Conservation (phyloP, 2,888 invertebrate species). For the Dasysyrphus tricinctus region DNA sequence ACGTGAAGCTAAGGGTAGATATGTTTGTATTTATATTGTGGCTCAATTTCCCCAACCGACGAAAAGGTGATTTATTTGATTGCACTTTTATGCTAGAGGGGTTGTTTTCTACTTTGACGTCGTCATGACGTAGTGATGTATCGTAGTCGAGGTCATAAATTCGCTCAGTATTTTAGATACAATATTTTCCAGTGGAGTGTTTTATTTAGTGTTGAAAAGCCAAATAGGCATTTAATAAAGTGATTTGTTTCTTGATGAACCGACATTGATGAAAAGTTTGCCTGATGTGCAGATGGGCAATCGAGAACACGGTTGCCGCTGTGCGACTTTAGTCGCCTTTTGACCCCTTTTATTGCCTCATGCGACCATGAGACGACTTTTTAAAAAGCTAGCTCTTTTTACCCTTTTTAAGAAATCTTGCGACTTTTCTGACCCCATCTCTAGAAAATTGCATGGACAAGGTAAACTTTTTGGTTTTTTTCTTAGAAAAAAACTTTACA, state of each 20-base stretch:
- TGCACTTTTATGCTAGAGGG: slow-evolving; percentile 59
- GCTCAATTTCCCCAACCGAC: slow-evolving; percentile 53
- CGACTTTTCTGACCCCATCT: too few species aligned
- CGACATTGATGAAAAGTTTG: not conserved
- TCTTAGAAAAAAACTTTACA: too few species aligned
- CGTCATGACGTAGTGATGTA: slow-evolving; percentile 60
- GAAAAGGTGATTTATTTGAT: slow-evolving; percentile 69
- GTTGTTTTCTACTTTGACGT: slow-evolving; percentile 57
- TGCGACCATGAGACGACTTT: too few species aligned
- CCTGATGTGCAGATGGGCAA: not conserved
- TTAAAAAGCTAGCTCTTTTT: too few species aligned
- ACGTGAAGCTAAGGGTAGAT: not conserved
- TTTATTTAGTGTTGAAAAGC: slow-evolving; percentile 52
- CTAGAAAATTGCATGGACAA: too few species aligned
- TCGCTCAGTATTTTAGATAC: slow-evolving; percentile 35
- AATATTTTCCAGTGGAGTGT: slow-evolving; percentile 37
- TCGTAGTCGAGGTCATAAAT: slow-evolving; percentile 57
- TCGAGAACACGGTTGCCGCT: too few species aligned
- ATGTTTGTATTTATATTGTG: slow-evolving; percentile 24
- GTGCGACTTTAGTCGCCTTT: too few species aligned
- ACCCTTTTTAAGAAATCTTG: too few species aligned
- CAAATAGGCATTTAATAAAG: not conserved
- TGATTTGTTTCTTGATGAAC: not conserved
- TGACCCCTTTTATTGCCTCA: too few species aligned
- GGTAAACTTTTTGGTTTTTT: too few species aligned